Base-by-base conservation (phyloP, 2,888 invertebrate genomes). In the Thelaira solivaga region DNA sequence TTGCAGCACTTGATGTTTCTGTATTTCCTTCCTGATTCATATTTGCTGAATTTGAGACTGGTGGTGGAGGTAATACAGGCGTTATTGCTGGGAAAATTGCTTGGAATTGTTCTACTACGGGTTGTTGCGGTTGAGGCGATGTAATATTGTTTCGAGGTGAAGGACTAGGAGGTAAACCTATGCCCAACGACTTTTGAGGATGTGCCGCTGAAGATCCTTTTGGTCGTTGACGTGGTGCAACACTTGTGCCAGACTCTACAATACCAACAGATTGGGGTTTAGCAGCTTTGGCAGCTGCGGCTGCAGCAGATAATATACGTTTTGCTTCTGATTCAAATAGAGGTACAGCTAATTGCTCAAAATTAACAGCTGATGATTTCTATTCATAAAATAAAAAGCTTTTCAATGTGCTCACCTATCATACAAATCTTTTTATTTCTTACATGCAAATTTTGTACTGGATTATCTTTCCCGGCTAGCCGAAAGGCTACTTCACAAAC, bases 201-300 rank as follows among this genome's bases (percentile, higher is more conserved):
- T 85, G 83, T 49, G 83, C 83, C 22, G 87, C 81, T 4, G 88
- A 83, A 78, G 88, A 90, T 31, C 93, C 94, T 86, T 95, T 95
- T 8, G 96, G 96, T 82, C 96, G 90, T 86, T 95, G 95, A 61
- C 96, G 90, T 2, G 96, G 96, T 61, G 94, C 94, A 22, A 96
- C 95, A 81, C 94, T 94, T 2, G 96, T 96, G 65, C 94, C 93
- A 2, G 88, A 84, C 85, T 94, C 93, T 7, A 92, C 90, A 3
- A 90, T 82, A 3, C 90, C 86, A 11, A 90, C 87, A 26, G 90
- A 88, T 76, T 86, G 88, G n/a, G 86, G 83, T 71, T 88, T 89
- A n/a, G 84, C 82, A 10, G 84, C 83, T 65, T 86, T 87, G 57
- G 85, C 84, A 4, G 85, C 84, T 6, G 85, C 84, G 18, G 82